Conservation (phyloP, 2,113 vertebrate genomes). For the Myrmecobius fasciatus region DNA sequence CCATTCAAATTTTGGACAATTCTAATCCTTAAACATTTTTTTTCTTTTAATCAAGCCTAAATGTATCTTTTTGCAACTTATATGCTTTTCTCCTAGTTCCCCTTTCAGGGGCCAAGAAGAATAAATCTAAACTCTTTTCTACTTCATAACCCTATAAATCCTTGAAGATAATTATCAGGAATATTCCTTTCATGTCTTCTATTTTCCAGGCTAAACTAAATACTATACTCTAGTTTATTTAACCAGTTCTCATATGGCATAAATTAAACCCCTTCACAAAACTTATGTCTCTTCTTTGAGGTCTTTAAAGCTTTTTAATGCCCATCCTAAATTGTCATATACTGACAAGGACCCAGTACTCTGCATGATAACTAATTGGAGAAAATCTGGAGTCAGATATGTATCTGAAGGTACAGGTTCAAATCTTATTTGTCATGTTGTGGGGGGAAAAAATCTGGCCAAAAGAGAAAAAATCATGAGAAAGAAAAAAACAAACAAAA, state of each 20-base stretch:
- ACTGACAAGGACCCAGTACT: background rate
- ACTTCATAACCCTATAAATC: background rate
- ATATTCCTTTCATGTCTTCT: background rate
- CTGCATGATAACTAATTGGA: background rate
- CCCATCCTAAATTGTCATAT: background rate
- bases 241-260: background rate
- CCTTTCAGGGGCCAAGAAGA: background rate
- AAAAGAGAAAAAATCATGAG: no score
- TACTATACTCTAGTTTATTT: background rate
- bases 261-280: background rate
- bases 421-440: no score
- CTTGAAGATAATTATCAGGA: background rate
- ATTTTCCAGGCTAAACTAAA: background rate
- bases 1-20: background rate
- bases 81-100: background rate
- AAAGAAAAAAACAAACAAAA: no score
- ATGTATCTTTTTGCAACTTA: background rate
- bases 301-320: background rate
- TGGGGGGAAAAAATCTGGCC: no score
- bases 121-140: background rate
- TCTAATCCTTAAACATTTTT: background rate
- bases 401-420: no score
- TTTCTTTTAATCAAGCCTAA: background rate
- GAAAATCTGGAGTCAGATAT: no score
- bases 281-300: background rate